A percentile compares a stretch with the other conserved stretches of the same genome.
phyloP scores from a whole-genome alignment of 2,888 invertebrate genomes.

The Tachina fera region DNA sequence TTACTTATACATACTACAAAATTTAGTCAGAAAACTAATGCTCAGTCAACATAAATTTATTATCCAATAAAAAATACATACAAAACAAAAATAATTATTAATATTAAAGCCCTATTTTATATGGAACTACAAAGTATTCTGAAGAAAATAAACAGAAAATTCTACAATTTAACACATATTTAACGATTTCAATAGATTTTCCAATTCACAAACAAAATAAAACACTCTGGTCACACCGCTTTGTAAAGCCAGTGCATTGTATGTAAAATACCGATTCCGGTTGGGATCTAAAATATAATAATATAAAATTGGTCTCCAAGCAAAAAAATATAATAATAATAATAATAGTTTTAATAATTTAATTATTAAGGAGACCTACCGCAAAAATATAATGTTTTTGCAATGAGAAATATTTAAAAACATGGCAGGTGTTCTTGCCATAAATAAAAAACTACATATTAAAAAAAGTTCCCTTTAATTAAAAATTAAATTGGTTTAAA shows the following conservation, averaged over 20 bases:
- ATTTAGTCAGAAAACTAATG: background rate
- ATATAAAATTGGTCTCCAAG: background rate
- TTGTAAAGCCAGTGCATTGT: background rate
- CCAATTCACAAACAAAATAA: background rate
- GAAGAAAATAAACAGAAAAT: background rate
- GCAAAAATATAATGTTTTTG: no score
- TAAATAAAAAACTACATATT: no score
- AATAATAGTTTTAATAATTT: no score
- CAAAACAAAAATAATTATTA: slow-evolving; percentile 2
- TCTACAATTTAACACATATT: background rate
- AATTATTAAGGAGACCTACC: no score
- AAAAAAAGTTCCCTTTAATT: no score
- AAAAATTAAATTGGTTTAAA: no score
- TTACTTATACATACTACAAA: slow-evolving; percentile 23
- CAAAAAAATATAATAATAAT: no score
- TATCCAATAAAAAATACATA: background rate
- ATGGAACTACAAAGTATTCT: background rate
- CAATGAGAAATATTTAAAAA: no score
- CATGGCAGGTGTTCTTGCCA: no score
- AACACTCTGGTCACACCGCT: slow-evolving; percentile 1
- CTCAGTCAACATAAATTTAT: background rate
- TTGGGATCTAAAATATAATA: background rate
- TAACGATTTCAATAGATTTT: background rate
- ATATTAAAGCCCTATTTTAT: background rate
- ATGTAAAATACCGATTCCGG: background rate